Evolutionary conservation across 1,140 invertebrate genomes (phyloP).

Genomic region (Gonioctena quinquepunctata): DNA sequence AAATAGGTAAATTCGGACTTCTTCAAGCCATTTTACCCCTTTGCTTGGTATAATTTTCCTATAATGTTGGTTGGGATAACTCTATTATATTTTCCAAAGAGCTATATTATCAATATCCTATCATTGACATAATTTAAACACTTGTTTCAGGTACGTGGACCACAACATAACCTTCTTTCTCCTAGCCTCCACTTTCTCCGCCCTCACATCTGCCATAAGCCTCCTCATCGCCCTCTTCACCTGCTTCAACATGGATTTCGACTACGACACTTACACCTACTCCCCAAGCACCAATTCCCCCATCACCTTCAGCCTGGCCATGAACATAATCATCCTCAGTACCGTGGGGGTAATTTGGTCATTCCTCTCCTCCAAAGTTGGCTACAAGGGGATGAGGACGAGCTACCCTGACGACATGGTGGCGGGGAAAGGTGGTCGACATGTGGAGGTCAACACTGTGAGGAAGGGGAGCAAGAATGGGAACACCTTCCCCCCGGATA

Average conservation of each 20-base stretch:
- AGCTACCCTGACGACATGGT: conserved; percentile 61
- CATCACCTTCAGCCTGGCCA: conserved; percentile 54
- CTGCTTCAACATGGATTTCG: conserved; percentile 23
- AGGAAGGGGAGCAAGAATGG: conserved; percentile 56
- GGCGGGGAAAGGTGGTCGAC: conserved; percentile 48
- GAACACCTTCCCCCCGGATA: conserved; percentile 55
- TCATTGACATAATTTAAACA: no score
- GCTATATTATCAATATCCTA: no score
- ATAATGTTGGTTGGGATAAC: no score
- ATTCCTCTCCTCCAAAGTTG: conserved; percentile 61
- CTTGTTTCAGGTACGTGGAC: no score
- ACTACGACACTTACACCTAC: conserved; percentile 9
- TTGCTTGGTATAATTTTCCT: no score
- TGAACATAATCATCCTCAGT: conserved; percentile 65
- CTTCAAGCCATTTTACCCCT: no score
- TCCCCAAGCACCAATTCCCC: background rate
- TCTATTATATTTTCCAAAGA: no score
- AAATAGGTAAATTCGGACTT: no score
- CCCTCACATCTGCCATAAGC: conserved; percentile 53
- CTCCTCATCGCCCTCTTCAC: conserved; percentile 26
- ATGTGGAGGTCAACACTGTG: conserved; percentile 58
- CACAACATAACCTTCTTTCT: conserved; percentile 67
- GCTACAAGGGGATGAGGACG: conserved; percentile 65
- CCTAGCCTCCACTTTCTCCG: conserved; percentile 58
- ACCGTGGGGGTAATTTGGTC: conserved; percentile 66